Conservation (phyloP, 2,797 vertebrate genomes). For the Streptopelia turtur region DNA sequence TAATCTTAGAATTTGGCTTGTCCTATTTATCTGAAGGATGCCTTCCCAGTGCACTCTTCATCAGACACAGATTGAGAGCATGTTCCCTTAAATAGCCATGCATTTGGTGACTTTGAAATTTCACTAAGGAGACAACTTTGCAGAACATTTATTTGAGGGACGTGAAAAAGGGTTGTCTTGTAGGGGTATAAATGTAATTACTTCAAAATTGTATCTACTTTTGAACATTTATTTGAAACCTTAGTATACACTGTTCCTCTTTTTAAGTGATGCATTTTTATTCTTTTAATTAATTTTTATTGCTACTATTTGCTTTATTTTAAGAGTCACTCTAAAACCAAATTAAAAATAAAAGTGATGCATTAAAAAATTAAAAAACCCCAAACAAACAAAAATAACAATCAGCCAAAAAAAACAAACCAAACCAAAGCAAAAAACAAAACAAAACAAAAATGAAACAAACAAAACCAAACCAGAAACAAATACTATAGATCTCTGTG, state of each 20-base stretch:
- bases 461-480: background rate
- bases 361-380: background rate
- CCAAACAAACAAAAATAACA: background rate
- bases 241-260: background rate
- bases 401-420: too few species aligned
- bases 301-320: slow-evolving; percentile 3
- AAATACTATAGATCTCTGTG: background rate
- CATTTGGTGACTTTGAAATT: slow-evolving; percentile 21
- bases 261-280: background rate
- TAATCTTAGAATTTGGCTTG: slow-evolving; percentile 25
- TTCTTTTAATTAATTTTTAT: slow-evolving; percentile 26
- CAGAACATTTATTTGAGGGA: background rate
- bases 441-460: too few species aligned
- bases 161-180: background rate
- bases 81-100: background rate
- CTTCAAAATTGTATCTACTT: background rate
- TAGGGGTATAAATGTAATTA: slow-evolving; percentile 3
- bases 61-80: background rate
- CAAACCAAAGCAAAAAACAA: too few species aligned
- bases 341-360: background rate
- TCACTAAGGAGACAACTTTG: slow-evolving; percentile 5
- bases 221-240: background rate
- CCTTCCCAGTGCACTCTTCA: background rate
- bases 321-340: background rate
- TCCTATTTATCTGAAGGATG: slow-evolving; percentile 46